A percentile compares a stretch with the other conserved stretches of the same genome.
Conservation (phyloP, 2,797 vertebrate species). For the Danio albolineatus region DNA sequence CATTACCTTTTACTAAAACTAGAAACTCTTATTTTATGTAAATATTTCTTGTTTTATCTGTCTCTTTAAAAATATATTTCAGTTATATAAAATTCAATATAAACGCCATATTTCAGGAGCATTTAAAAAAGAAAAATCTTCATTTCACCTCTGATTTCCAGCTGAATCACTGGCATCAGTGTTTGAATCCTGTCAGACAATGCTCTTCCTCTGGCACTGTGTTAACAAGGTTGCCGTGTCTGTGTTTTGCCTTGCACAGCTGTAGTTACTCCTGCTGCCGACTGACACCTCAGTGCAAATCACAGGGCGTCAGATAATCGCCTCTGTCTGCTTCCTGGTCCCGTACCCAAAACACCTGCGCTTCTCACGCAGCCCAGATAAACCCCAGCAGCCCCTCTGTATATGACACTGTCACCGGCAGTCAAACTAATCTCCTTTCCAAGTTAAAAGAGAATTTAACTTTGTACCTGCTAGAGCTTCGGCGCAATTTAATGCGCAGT, state of each 20-base stretch:
- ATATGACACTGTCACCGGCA: conserved; percentile 76
- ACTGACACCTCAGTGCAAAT: conserved; percentile 64
- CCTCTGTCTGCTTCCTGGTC: conserved; percentile 53
- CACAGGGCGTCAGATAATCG: conserved; percentile 65
- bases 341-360: conserved; percentile 65
- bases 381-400: conserved; percentile 65
- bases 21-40: too few species aligned
- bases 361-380: conserved; percentile 58
- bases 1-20: too few species aligned
- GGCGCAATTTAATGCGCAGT: conserved; percentile 82
- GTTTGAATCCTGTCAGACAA: conserved; percentile 43
- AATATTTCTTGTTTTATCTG: too few species aligned
- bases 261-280: conserved; percentile 60
- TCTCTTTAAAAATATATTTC: too few species aligned
- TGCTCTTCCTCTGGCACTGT: conserved; percentile 42
- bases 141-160: conserved; percentile 25
- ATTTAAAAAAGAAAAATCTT: too few species aligned
- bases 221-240: conserved; percentile 61
- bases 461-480: conserved; percentile 78
- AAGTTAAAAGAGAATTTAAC: conserved; percentile 78
- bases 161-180: conserved; percentile 35
- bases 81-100: too few species aligned
- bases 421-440: conserved; percentile 81
- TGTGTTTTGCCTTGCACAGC: conserved; percentile 58
- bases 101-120: too few species aligned